Evolutionary conservation across 2,888 invertebrate species (phyloP).

Genomic region (Theodoxus fluviatilis): DNA sequence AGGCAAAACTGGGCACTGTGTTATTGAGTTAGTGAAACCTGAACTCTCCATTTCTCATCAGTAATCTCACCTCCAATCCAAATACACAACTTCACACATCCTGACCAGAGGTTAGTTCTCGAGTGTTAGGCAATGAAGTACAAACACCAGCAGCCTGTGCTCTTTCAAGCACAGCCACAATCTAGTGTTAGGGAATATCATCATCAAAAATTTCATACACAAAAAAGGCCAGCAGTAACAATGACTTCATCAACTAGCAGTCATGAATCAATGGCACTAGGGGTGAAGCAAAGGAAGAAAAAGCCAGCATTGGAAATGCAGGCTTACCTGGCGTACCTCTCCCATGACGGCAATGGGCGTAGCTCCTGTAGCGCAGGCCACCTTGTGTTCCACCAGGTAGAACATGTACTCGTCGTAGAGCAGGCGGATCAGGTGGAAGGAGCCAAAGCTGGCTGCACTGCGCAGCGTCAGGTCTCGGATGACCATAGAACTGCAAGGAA

Average conservation of each 20-base stretch:
- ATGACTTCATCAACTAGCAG: background rate
- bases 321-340: slow-evolving; percentile 56
- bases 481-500: slow-evolving; percentile 83
- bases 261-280: background rate
- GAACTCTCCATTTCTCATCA: too few species aligned
- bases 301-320: background rate
- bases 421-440: slow-evolving; percentile 95
- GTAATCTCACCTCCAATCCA: too few species aligned
- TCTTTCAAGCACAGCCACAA: too few species aligned
- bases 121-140: too few species aligned
- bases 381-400: slow-evolving; percentile 95
- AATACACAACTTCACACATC: too few species aligned
- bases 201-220: too few species aligned
- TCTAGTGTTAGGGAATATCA: too few species aligned
- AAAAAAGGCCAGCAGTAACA: background rate
- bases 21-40: too few species aligned
- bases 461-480: slow-evolving; percentile 94
- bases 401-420: slow-evolving; percentile 99
- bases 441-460: slow-evolving; percentile 97
- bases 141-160: too few species aligned
- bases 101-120: too few species aligned
- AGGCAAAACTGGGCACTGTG: too few species aligned
- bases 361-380: slow-evolving; percentile 86
- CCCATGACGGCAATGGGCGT: slow-evolving; percentile 94
- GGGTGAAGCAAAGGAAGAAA: too few species aligned